Percentiles rank a stretch among this genome's conserved stretches.
These are phyloP conservation scores for Sebastolobus altivelis DNA, from an alignment of 2,797 vertebrate species.

Conservation along the genomic window DNA sequence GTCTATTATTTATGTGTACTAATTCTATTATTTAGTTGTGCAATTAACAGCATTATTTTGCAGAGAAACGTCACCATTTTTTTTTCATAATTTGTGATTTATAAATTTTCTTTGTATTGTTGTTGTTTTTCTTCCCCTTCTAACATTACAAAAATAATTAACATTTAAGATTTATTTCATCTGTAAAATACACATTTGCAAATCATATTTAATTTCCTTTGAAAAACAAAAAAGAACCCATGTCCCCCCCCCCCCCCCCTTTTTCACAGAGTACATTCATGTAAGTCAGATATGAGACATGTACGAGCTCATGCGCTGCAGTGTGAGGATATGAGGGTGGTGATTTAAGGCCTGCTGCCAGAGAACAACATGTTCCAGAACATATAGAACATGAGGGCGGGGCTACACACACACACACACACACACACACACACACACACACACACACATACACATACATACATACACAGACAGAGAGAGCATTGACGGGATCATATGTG, in stretches of 20 bases:
- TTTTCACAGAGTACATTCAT: neutral
- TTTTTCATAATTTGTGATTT: neutral
- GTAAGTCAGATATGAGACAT: neutral
- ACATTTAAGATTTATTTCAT: neutral
- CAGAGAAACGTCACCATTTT: neutral
- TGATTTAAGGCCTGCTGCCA: constrained; percentile 18
- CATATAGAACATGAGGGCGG: constrained; percentile 13
- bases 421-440: neutral
- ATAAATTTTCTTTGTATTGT: neutral
- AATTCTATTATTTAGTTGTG: constrained; percentile 13
- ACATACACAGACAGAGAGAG: neutral
- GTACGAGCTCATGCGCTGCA: neutral
- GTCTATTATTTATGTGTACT: constrained; percentile 26
- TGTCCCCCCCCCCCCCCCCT: neutral
- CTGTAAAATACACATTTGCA: neutral
- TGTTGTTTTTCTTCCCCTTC: neutral
- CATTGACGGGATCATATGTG: neutral
- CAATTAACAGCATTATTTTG: neutral
- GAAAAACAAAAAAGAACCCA: neutral
- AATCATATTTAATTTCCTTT: neutral
- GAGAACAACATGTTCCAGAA: constrained; percentile 51
- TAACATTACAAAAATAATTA: neutral
- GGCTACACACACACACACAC: constrained; percentile 1
- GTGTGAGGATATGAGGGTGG: neutral
- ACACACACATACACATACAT: neutral